Conservation (phyloP, 2,888 invertebrate genomes). For the Sinohyriopsis cumingii region DNA sequence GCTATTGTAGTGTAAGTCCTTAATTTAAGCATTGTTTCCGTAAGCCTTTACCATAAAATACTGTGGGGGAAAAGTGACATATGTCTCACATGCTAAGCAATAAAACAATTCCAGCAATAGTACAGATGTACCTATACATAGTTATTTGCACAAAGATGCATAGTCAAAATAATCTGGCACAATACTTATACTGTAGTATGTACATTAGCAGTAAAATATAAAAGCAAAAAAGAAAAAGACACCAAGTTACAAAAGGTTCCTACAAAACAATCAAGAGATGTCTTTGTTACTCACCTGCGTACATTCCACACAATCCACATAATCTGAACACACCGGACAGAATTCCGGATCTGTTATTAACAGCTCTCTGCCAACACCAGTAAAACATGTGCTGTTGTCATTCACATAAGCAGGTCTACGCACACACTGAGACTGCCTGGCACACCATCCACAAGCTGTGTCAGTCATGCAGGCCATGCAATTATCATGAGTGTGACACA, state of each 20-base stretch:
- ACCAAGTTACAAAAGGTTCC: too few relatives aligned
- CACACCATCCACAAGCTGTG: conserved; percentile 94
- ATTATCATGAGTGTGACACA: conserved; percentile 83
- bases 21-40: too few relatives aligned
- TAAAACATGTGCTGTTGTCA: conserved; percentile 1
- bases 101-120: too few relatives aligned
- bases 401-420: neutral
- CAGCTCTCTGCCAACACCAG: conserved; percentile 72
- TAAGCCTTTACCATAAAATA: too few relatives aligned
- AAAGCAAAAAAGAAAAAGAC: too few relatives aligned
- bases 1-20: too few relatives aligned
- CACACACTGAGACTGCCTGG: conserved; percentile 51
- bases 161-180: too few relatives aligned
- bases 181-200: neutral
- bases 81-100: too few relatives aligned
- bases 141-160: too few relatives aligned
- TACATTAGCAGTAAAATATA: neutral
- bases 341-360: conserved; percentile 86
- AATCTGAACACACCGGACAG: conserved; percentile 91
- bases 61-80: too few relatives aligned
- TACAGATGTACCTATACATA: too few relatives aligned
- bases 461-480: conserved; percentile 91
- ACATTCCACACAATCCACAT: conserved; percentile 90
- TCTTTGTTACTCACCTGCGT: conserved; percentile 77
- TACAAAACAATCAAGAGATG: too few relatives aligned